These are phyloP conservation scores for Chouioia cunea DNA, from an alignment of 2,888 invertebrate genomes.

Conservation along the genomic window DNA sequence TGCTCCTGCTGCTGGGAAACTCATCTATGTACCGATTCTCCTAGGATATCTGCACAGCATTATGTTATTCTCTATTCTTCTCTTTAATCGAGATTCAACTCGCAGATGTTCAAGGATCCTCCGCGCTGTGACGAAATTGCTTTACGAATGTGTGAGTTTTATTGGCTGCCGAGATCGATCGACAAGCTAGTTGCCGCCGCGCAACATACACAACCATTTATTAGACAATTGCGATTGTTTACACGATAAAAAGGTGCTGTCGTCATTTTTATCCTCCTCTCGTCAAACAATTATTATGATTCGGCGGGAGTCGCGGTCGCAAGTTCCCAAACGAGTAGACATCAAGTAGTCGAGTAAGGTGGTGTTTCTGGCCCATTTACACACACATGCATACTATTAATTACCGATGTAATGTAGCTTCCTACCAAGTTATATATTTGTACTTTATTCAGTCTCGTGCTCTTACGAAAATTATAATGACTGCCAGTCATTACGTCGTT, in stretches of 20 bases:
- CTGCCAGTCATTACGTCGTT: conserved; percentile 16
- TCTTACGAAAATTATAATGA: conserved; percentile 22
- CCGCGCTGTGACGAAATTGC: conserved; percentile 27
- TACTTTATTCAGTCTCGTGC: conserved; percentile 20
- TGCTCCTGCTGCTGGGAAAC: no score
- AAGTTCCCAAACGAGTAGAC: no score
- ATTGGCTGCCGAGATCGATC: conserved; percentile 23
- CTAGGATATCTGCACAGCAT: no score
- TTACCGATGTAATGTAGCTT: conserved; percentile 12
- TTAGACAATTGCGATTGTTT: conserved; percentile 42
- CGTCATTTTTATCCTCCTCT: conserved; percentile 9
- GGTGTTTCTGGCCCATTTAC: no score
- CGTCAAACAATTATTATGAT: no score
- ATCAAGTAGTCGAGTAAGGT: no score
- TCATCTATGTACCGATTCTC: no score
- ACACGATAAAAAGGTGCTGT: conserved; percentile 43
- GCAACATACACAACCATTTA: conserved; percentile 1
- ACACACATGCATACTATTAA: not conserved
- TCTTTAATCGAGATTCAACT: conserved; percentile 15
- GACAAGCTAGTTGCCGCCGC: conserved; percentile 12
- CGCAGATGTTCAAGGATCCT: conserved; percentile 26
- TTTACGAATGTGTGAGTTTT: not conserved
- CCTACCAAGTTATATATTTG: conserved; percentile 6
- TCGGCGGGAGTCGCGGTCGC: no score
- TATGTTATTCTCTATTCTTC: conserved; percentile 14